phyloP scores from a whole-genome alignment of 2,113 vertebrate genomes.

The Rhodinocichla rosea region DNA sequence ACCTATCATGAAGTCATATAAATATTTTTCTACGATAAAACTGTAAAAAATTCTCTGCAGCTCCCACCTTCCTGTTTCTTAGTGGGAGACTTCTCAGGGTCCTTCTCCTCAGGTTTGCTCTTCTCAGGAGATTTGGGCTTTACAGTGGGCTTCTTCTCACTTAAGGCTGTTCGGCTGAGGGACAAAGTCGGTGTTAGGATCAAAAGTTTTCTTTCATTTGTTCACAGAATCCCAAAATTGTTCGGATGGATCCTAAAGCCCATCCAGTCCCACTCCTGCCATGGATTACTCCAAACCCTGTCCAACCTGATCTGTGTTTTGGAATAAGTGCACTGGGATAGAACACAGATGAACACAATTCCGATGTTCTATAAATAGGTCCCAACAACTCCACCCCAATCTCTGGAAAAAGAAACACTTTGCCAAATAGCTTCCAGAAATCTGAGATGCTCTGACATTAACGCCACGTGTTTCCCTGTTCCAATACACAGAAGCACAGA shows the following conservation, averaged over 20 bases:
- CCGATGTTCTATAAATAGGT: not conserved
- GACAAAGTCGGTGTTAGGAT: not conserved
- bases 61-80: constrained; percentile 91
- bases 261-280: not conserved
- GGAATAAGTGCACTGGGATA: not conserved
- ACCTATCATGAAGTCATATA: not conserved
- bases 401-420: not conserved
- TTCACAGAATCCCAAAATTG: not conserved
- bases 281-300: not conserved
- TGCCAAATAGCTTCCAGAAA: not conserved
- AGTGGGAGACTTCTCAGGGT: constrained; percentile 92
- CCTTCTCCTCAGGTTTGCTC: constrained; percentile 92
- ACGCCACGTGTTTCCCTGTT: fast-evolving
- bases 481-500: not conserved
- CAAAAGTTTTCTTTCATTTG: not conserved
- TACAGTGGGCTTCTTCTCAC: constrained; percentile 93
- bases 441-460: not conserved
- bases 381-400: not conserved
- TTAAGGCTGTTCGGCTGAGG: constrained; percentile 87
- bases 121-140: constrained; percentile 97
- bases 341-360: not conserved
- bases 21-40: not conserved
- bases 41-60: not conserved
- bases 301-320: not conserved
- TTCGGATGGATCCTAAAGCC: not conserved